These are phyloP conservation scores for Xestia xanthographa DNA, from an alignment of 2,888 invertebrate species.

Conservation along the genomic window DNA sequence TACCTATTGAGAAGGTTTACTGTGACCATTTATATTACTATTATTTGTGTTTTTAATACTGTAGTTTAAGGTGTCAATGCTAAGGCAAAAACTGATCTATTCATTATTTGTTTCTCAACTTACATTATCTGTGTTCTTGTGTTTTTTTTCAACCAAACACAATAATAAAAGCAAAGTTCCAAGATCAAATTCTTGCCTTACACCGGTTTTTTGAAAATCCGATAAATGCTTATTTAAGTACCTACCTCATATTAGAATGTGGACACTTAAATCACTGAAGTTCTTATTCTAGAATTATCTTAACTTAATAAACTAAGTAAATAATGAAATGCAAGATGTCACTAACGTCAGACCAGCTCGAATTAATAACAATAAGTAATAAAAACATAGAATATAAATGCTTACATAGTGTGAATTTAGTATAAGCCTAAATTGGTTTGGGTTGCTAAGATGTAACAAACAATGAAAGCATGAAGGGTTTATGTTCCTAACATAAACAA, in stretches of 20 bases:
- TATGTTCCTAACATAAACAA: conserved; percentile 9
- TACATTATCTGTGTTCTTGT: neutral
- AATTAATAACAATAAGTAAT: neutral
- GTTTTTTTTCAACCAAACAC: neutral
- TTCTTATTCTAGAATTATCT: neutral
- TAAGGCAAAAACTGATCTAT: neutral
- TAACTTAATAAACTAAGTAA: neutral
- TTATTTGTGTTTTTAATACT: neutral
- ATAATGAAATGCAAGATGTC: neutral
- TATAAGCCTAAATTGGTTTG: neutral
- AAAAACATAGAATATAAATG: neutral
- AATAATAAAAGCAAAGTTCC: neutral
- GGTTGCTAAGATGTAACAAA: neutral
- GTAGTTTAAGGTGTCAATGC: too few relatives aligned
- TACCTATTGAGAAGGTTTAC: neutral
- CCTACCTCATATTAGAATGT: neutral
- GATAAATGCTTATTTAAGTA: neutral
- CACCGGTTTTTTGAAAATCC: neutral
- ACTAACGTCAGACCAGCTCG: neutral
- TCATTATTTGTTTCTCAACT: neutral
- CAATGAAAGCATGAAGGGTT: neutral
- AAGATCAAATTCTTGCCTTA: neutral
- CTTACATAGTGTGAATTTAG: neutral
- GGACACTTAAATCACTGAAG: neutral
- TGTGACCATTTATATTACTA: neutral